Evolutionary conservation across 2,888 invertebrate species (phyloP), one percentile per base, ranked within the genome.

Genomic region (Pegoplata infirma): DNA sequence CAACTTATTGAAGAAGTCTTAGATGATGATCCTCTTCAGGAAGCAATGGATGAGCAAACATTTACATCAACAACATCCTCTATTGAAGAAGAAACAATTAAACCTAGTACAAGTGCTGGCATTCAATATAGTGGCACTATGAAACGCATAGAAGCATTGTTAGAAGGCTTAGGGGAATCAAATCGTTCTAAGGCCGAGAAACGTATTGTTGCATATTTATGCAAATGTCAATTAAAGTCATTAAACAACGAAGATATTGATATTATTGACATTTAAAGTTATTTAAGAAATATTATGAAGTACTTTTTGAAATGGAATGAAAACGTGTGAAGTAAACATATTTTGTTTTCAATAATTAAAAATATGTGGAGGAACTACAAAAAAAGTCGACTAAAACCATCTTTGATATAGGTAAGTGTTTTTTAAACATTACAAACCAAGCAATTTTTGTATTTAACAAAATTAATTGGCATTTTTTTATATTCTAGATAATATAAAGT

Each of bases 121-220:
- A 82, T 76, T 2, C 82, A 83, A 46, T 14, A 51, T 77, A 69
- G 49, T 71, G 80, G 76, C 1, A 68, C 71, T 8, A 77, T 86
- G 72, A 85, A 84, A 55, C 83, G 86, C 14, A 86, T 87, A 40
- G 88, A 88, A 25, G 81, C 83, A 0, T 67, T 87, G 28, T 76
- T 87, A 0, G 84, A 85, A 36, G 88, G 88, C 16, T 79, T 88
- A 51, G 88, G 84, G 46, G 79, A 81, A 8, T 40, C 64, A 3
- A 87, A 88, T 73, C 85, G 87, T 1, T 28, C n/a, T 1, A 87
- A 83, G 58, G 88, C 88, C 12, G 88, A 87, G 55, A 86, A 85
- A 55, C 84, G 87, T 44, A 85, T 87, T 53, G 76, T 88, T 6
- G 84, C 84, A 17, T 88, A 85, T 79, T 82, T 87, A 36, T 87